These are phyloP conservation scores for Ranitomeya variabilis DNA, from an alignment of 2,113 vertebrate species.

Conservation along the genomic window DNA sequence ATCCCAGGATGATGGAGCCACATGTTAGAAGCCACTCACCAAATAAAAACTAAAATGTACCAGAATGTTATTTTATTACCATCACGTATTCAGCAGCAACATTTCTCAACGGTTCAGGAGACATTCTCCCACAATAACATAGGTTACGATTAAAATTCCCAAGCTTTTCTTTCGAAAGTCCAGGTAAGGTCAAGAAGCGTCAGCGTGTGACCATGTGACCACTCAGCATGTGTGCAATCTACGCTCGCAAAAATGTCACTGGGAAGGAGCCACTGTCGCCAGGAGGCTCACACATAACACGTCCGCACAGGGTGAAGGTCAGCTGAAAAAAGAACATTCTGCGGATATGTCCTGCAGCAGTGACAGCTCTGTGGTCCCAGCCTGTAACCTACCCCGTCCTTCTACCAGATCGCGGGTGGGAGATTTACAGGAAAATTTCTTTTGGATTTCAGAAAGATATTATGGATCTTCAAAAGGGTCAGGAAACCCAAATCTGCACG, in stretches of 20 bases:
- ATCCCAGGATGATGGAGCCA: no score
- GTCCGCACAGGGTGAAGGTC: conserved; percentile 34
- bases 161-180: not conserved
- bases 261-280: conserved; percentile 27
- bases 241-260: conserved; percentile 16
- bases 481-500: not conserved
- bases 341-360: conserved; percentile 21
- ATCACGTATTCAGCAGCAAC: not conserved
- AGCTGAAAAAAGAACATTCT: conserved; percentile 34
- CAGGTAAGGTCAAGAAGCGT: not conserved
- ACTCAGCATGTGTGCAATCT: not conserved
- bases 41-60: not conserved
- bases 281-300: conserved; percentile 32
- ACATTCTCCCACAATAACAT: not conserved
- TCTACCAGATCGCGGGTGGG: not conserved
- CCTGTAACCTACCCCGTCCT: conserved; percentile 30
- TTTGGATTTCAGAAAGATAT: not conserved
- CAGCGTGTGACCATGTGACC: not conserved
- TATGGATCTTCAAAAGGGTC: not conserved
- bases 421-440: no score
- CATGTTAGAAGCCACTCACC: no score
- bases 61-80: not conserved
- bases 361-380: conserved; percentile 15
- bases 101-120: not conserved
- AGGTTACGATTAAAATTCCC: not conserved